Evolutionary conservation across 1,140 invertebrate species (phyloP).

Genomic region (Phenacoccus solenopsis): DNA sequence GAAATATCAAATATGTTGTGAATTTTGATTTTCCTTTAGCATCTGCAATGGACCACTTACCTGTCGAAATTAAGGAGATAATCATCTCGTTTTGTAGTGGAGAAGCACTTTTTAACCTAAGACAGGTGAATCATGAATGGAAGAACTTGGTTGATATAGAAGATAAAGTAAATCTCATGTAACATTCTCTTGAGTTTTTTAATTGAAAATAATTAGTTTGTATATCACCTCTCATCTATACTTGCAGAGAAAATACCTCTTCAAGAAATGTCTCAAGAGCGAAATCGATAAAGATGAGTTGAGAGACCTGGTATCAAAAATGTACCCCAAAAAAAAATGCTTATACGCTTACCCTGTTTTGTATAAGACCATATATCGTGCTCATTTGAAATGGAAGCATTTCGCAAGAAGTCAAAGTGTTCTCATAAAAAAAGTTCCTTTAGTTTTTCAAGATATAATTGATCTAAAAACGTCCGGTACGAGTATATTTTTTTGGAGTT

Average conservation of each 20-base stretch:
- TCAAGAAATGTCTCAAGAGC: background rate
- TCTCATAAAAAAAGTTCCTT: background rate
- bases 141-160: background rate
- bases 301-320: background rate
- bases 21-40: too few species aligned
- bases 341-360: background rate
- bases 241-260: background rate
- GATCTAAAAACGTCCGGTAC: background rate
- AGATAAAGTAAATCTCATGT: background rate
- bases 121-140: background rate
- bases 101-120: background rate
- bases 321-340: background rate
- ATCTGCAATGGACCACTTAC: background rate
- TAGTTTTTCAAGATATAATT: background rate
- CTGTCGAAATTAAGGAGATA: background rate
- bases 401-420: background rate
- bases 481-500: background rate
- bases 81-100: background rate
- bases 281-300: background rate
- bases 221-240: too few species aligned
- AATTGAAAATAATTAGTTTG: too few species aligned
- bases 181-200: background rate
- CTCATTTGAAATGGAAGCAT: background rate
- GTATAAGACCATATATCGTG: background rate
- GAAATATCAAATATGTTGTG: too few species aligned